Evolutionary conservation across 2,113 vertebrate genomes (phyloP).

Genomic region (Empidonax alnorum): DNA sequence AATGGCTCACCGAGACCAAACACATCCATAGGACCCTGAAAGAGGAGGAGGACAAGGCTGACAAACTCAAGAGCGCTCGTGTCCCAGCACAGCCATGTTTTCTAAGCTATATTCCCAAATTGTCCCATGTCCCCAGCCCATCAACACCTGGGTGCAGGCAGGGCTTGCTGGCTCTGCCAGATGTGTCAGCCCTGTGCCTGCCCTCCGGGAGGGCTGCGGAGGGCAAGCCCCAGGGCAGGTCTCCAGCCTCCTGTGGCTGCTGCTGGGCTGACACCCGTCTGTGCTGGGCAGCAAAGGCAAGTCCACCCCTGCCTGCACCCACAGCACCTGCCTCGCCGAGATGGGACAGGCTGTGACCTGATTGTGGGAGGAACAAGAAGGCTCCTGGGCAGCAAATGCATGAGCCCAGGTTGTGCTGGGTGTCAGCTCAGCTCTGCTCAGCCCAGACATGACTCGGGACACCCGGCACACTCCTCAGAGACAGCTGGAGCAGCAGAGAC

Average conservation of each 20-base stretch:
- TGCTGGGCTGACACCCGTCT: rapidly evolving
- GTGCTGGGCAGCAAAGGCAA: not conserved
- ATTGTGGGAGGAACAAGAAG: not conserved
- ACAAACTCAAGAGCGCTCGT: not conserved
- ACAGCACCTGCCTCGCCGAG: not conserved
- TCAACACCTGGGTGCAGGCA: not conserved
- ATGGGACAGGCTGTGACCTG: not conserved
- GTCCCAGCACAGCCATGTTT: not conserved
- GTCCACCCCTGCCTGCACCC: not conserved
- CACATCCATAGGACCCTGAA: rapidly evolving
- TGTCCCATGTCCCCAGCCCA: rapidly evolving
- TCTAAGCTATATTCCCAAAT: not conserved
- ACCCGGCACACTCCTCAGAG: not conserved
- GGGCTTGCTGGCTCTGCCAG: rapidly evolving
- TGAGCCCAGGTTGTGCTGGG: not conserved
- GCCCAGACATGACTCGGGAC: not conserved
- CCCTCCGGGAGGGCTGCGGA: not conserved
- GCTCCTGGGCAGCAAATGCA: not conserved
- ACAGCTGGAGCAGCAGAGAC: not conserved
- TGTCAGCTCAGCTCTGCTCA: not conserved
- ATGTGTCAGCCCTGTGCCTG: not conserved
- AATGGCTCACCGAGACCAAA: not conserved
- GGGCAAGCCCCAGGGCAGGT: not conserved
- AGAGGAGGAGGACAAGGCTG: not conserved
- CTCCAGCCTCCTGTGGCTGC: not conserved